Evolutionary conservation across 1,140 invertebrate species (phyloP).

Genomic region (Cyclina sinensis): DNA sequence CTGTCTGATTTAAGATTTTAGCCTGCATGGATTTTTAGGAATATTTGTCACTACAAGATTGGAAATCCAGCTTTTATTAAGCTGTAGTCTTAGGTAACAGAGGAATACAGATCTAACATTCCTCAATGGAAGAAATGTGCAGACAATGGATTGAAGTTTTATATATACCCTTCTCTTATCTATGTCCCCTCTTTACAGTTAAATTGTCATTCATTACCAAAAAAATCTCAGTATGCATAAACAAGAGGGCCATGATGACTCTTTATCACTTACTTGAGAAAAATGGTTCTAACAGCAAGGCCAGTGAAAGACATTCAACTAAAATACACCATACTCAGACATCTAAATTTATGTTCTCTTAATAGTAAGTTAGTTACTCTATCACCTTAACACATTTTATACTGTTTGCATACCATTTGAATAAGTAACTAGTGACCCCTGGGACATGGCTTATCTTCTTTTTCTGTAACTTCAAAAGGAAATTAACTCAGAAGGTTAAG

Average conservation of each 20-base stretch:
- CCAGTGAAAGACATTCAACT: too few species aligned
- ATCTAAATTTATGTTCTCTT: neutral
- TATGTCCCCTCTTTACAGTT: neutral
- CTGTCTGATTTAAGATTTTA: conserved; percentile 5
- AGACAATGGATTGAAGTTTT: neutral
- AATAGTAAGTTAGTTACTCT: neutral
- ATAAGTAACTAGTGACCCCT: too few species aligned
- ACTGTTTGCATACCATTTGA: too few species aligned
- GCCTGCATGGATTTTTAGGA: conserved; percentile 47
- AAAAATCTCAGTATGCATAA: neutral
- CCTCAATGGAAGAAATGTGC: neutral
- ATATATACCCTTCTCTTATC: neutral
- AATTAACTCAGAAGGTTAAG: too few species aligned
- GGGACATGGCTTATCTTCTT: too few species aligned
- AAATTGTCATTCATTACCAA: neutral
- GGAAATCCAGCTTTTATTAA: conserved; percentile 33
- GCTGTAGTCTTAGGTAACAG: neutral
- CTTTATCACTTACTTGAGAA: too few species aligned
- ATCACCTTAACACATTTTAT: neutral
- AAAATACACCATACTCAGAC: too few species aligned
- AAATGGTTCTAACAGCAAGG: too few species aligned
- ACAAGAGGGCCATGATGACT: too few species aligned
- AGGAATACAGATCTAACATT: conserved; percentile 13
- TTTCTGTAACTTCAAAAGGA: too few species aligned
- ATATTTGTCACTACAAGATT: conserved; percentile 53